These are phyloP conservation scores for Colaptes auratus DNA, from an alignment of 2,113 vertebrate species.

Conservation along the genomic window DNA sequence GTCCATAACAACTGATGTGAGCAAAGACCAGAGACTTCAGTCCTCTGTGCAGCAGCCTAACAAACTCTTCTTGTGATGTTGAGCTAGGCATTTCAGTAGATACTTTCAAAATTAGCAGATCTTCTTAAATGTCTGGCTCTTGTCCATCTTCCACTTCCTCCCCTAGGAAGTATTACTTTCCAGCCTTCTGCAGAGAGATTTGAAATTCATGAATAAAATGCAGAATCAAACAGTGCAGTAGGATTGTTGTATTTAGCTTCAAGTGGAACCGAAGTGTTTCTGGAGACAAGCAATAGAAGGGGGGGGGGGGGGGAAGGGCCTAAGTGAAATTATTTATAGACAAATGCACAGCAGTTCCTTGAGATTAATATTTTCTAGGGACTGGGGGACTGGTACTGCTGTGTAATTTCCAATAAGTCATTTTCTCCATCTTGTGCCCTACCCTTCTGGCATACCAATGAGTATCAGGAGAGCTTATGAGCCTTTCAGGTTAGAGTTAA, in stretches of 20 bases:
- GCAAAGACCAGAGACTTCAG: not conserved
- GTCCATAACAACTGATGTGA: not conserved
- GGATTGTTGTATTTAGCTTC: constrained; percentile 5
- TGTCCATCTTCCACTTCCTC: not conserved
- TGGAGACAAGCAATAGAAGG: not conserved
- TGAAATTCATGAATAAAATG: not conserved
- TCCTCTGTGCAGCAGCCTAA: not conserved
- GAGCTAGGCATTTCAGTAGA: not conserved
- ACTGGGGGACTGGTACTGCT: not conserved
- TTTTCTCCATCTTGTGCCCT: constrained; percentile 4
- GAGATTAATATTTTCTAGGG: constrained; percentile 15
- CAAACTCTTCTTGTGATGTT: not conserved
- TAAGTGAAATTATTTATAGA: constrained; percentile 13
- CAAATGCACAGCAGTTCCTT: constrained; percentile 1
- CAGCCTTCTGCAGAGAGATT: not conserved
- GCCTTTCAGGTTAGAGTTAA: constrained; percentile 24
- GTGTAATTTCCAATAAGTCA: constrained; percentile 4
- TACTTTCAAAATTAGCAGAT: constrained; percentile 17
- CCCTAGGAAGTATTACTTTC: not conserved
- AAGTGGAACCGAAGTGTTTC: constrained; percentile 15
- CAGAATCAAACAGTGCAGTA: not conserved
- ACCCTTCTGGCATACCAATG: constrained; percentile 24
- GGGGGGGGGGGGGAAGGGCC: no score
- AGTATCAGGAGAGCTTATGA: not conserved
- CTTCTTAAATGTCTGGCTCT: not conserved